These are phyloP conservation scores for Apodemia duryi DNA, from an alignment of 2,888 invertebrate genomes.

Conservation along the genomic window DNA sequence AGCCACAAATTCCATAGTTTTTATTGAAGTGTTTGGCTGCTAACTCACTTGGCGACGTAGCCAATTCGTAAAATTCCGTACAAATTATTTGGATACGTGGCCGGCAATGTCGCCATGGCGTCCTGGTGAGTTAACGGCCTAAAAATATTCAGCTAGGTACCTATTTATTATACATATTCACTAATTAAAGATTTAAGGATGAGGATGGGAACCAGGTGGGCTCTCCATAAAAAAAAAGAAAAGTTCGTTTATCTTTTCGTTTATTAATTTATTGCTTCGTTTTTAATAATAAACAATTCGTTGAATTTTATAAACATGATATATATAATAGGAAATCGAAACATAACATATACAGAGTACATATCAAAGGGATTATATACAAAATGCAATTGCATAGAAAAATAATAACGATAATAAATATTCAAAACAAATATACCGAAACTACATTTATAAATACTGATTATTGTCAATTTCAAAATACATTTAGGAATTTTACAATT, in stretches of 20 bases:
- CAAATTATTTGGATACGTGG: too few relatives aligned
- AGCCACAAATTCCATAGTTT: too few relatives aligned
- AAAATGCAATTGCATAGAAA: conserved; percentile 62
- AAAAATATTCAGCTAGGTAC: too few relatives aligned
- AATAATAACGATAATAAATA: conserved; percentile 70
- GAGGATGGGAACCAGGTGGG: too few relatives aligned
- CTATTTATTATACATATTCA: too few relatives aligned
- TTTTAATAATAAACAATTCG: conserved; percentile 73
- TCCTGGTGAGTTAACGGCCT: too few relatives aligned
- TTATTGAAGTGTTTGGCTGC: too few relatives aligned
- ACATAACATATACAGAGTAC: conserved; percentile 35
- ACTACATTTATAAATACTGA: conserved; percentile 62
- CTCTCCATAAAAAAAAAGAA: conserved; percentile 34
- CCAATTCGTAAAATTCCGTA: too few relatives aligned
- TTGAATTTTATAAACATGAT: conserved; percentile 47
- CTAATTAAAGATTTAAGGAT: too few relatives aligned
- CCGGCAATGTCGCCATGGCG: too few relatives aligned
- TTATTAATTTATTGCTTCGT: conserved; percentile 69
- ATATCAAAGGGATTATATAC: conserved; percentile 19
- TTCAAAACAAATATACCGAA: conserved; percentile 59
- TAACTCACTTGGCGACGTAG: too few relatives aligned
- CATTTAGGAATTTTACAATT: conserved; percentile 32
- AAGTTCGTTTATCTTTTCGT: conserved; percentile 36
- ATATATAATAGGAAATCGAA: conserved; percentile 29
- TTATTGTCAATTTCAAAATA: conserved; percentile 75